These are phyloP conservation scores for Puma concolor DNA, from an alignment of 2,113 vertebrate species.

Conservation along the genomic window DNA sequence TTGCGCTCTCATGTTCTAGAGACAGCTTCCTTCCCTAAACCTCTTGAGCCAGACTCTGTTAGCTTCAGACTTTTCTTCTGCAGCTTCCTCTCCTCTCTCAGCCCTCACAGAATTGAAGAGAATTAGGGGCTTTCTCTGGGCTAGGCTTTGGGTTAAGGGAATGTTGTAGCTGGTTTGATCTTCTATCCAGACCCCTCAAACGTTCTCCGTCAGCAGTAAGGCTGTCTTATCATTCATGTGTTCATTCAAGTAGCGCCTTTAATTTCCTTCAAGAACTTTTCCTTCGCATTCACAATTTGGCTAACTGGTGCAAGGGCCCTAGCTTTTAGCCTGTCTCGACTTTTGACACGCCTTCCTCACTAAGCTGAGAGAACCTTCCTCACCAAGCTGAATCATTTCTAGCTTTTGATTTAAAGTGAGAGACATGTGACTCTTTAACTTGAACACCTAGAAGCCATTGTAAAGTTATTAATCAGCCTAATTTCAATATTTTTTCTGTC, in stretches of 20 bases:
- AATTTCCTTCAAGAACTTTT: background rate
- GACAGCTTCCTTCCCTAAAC: background rate
- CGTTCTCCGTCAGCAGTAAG: background rate
- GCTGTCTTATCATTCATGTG: background rate
- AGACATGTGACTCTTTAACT: background rate
- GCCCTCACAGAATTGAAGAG: background rate
- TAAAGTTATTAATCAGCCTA: background rate
- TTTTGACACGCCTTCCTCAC: background rate
- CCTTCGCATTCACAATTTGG: background rate
- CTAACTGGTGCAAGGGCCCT: background rate
- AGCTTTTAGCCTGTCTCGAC: background rate
- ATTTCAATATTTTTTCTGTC: background rate
- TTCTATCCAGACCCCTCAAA: background rate
- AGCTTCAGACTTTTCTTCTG: background rate
- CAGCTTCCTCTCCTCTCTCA: background rate
- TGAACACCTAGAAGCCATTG: background rate
- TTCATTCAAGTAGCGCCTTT: background rate
- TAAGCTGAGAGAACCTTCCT: background rate
- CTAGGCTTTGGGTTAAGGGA: background rate
- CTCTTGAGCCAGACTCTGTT: background rate
- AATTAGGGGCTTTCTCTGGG: background rate
- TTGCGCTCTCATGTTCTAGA: background rate
- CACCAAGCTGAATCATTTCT: background rate
- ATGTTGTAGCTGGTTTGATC: background rate
- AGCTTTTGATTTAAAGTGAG: background rate